Evolutionary conservation across 2,113 vertebrate genomes (phyloP).

Genomic region (Sigmodon hispidus): DNA sequence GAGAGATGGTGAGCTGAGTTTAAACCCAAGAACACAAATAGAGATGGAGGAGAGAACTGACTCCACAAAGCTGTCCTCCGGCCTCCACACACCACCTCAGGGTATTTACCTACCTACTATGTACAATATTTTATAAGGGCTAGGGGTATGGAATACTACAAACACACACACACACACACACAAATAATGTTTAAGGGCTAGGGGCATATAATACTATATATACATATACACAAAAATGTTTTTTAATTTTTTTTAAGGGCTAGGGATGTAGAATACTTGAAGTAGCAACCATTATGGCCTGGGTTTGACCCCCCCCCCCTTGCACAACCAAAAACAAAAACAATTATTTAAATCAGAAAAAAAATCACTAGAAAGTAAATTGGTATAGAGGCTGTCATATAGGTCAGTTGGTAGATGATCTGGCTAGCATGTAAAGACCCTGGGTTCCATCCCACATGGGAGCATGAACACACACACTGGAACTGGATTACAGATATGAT

Average conservation of each 20-base stretch:
- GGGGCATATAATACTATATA: no score
- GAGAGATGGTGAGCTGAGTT: not conserved
- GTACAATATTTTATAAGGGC: no score
- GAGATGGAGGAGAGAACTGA: not conserved
- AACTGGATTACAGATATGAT: not conserved
- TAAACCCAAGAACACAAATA: not conserved
- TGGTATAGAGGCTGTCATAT: not conserved
- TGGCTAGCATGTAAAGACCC: not conserved
- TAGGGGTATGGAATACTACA: no score
- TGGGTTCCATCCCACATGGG: not conserved
- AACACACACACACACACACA: no score
- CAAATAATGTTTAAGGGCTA: no score
- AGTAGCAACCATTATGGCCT: not conserved
- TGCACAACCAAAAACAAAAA: not conserved
- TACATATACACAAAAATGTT: not conserved
- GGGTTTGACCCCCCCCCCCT: not conserved
- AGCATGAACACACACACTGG: not conserved
- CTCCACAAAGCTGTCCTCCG: not conserved
- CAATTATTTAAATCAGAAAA: not conserved
- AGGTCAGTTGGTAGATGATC: not conserved
- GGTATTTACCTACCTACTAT: not conserved
- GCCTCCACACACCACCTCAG: not conserved
- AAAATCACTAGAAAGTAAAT: not conserved
- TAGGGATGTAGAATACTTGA: not conserved
- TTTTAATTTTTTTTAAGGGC: no score